Percentiles rank a stretch among this genome's conserved stretches.
Conservation (phyloP, 2,888 invertebrate species). For the Bombyx huttoni region DNA sequence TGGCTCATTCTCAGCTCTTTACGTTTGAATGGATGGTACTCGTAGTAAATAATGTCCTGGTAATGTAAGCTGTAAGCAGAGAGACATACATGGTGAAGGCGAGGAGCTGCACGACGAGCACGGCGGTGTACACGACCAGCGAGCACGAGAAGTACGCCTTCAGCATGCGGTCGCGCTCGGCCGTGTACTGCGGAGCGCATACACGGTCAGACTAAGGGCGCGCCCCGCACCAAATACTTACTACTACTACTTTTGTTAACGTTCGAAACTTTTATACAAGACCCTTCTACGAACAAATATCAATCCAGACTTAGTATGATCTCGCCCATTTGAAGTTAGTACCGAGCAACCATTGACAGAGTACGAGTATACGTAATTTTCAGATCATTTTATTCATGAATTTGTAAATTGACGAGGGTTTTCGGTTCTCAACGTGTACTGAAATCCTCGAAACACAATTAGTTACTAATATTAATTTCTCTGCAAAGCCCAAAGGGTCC, state of each 20-base stretch:
- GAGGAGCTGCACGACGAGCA: slow-evolving; percentile 78
- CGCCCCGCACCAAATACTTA: no score
- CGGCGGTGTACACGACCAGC: slow-evolving; percentile 78
- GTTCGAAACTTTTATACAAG: no score
- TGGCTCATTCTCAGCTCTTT: no score
- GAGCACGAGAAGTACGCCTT: slow-evolving; percentile 89
- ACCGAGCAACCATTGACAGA: no score
- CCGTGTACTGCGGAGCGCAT: slow-evolving; percentile 76
- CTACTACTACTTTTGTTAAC: no score
- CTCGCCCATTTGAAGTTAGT: no score
- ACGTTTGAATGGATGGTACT: no score
- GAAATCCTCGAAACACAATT: not conserved
- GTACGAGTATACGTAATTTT: no score
- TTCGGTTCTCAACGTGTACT: not conserved
- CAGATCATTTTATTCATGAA: not conserved
- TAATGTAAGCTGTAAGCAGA: not conserved
- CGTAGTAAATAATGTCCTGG: not conserved
- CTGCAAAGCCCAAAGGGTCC: not conserved
- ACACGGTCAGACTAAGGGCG: not conserved
- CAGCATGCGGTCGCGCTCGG: slow-evolving; percentile 89
- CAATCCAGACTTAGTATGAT: no score
- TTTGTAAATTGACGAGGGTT: not conserved
- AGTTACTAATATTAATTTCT: not conserved
- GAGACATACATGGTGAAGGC: slow-evolving; percentile 75
- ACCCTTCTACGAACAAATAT: no score